Evolutionary conservation across 2,888 invertebrate genomes (phyloP).

Genomic region (Agrotis puta): DNA sequence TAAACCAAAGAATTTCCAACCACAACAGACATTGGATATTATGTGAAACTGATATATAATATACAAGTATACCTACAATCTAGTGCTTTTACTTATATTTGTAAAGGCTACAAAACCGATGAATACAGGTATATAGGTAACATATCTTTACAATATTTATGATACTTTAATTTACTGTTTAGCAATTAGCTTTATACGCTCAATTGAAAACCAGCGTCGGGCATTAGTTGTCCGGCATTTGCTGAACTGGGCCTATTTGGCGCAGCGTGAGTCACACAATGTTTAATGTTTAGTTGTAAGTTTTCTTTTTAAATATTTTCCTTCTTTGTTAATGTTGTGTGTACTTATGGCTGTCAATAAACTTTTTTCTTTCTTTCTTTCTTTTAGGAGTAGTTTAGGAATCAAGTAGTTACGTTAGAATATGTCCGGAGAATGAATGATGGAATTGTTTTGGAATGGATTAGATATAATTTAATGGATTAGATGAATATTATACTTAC

Average conservation of each 20-base stretch:
- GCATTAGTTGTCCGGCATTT: too few species aligned
- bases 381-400: not conserved
- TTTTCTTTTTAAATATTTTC: too few species aligned
- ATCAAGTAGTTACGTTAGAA: not conserved
- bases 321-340: too few species aligned
- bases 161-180: not conserved
- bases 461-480: too few species aligned
- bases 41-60: conserved; percentile 42
- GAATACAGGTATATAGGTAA: not conserved
- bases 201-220: too few species aligned
- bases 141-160: too few species aligned
- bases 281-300: too few species aligned
- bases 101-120: not conserved
- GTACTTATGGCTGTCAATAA: too few species aligned
- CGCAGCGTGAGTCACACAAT: too few species aligned
- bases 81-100: not conserved
- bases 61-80: not conserved
- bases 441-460: not conserved
- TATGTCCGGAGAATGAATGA: not conserved
- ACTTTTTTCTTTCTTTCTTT: too few species aligned
- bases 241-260: too few species aligned
- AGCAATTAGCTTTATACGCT: not conserved
- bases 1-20: conserved; percentile 24
- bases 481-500: too few species aligned
- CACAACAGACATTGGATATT: conserved; percentile 43